phyloP scores from a whole-genome alignment of 2,888 invertebrate species.

The Netelia melanura region DNA sequence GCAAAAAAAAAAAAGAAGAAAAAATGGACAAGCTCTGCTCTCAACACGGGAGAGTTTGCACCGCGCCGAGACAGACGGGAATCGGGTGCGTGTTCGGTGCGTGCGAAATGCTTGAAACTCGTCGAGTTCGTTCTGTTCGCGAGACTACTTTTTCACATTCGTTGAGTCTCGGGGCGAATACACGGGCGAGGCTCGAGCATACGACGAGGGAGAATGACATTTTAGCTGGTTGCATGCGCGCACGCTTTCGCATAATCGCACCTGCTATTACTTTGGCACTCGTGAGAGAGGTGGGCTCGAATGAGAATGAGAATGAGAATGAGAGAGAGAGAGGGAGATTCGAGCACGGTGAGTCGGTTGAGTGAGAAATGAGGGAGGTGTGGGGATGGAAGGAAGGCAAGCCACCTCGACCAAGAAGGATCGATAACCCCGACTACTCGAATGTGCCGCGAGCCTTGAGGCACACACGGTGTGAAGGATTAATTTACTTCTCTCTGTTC shows the following conservation, averaged over 20 bases:
- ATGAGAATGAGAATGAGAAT: slow-evolving; percentile 47
- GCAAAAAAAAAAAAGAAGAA: background rate
- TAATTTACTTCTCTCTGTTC: slow-evolving; percentile 66
- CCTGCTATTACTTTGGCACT: slow-evolving; percentile 77
- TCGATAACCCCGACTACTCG: slow-evolving; percentile 70
- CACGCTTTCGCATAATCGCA: slow-evolving; percentile 80
- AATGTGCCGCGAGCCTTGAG: slow-evolving; percentile 59
- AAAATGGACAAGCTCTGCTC: background rate
- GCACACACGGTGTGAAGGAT: slow-evolving; percentile 68
- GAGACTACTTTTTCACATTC: slow-evolving; percentile 3
- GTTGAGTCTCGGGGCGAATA: slow-evolving; percentile 22
- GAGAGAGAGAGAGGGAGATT: slow-evolving; percentile 31
- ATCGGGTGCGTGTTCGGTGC: slow-evolving; percentile 57
- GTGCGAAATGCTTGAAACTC: slow-evolving; percentile 69
- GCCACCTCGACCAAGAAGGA: slow-evolving; percentile 57
- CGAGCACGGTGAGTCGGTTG: slow-evolving; percentile 34
- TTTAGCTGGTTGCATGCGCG: slow-evolving; percentile 77
- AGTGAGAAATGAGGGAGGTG: slow-evolving; percentile 50
- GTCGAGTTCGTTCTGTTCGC: background rate
- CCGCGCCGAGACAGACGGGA: slow-evolving; percentile 10
- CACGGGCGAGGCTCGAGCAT: slow-evolving; percentile 26
- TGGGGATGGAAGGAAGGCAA: slow-evolving; percentile 41
- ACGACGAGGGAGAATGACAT: slow-evolving; percentile 78
- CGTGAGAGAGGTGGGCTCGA: slow-evolving; percentile 40
- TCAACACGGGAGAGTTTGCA: background rate